phyloP scores from a whole-genome alignment of 2,888 invertebrate genomes.

The Caenorhabditis becei region DNA sequence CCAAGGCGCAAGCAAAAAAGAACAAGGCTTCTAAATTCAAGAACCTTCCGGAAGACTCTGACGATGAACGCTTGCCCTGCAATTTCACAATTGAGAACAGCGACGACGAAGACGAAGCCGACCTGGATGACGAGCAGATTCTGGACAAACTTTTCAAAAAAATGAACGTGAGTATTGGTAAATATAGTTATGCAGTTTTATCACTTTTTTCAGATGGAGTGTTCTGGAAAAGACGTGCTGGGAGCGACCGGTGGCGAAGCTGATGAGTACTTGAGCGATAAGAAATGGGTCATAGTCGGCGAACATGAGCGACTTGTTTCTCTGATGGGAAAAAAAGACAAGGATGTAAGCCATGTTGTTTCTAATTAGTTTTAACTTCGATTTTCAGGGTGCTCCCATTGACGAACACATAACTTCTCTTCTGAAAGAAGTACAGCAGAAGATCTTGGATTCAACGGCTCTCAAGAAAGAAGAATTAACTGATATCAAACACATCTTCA shows the following conservation, averaged over 20 bases:
- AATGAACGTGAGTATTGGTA: conserved; percentile 39
- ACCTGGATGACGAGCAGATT: conserved; percentile 36
- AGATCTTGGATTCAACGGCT: too few relatives aligned
- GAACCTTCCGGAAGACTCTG: conserved; percentile 12
- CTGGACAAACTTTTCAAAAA: conserved; percentile 45
- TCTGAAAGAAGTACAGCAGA: conserved; percentile 37
- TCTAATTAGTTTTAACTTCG: too few relatives aligned
- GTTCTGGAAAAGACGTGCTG: conserved; percentile 21
- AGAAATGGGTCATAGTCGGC: conserved; percentile 32
- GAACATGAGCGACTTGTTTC: background rate
- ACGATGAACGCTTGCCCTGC: conserved; percentile 5
- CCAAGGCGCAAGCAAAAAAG: conserved; percentile 9
- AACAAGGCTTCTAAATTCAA: conserved; percentile 21
- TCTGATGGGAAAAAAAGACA: conserved; percentile 17
- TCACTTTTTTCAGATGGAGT: conserved; percentile 37
- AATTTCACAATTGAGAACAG: conserved; percentile 2
- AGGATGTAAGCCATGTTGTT: background rate
- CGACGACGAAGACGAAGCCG: conserved; percentile 46
- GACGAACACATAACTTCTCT: conserved; percentile 44
- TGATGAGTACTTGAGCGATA: conserved; percentile 28
- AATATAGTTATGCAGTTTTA: background rate
- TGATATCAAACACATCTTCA: conserved; percentile 56
- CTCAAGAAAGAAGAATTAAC: conserved; percentile 62
- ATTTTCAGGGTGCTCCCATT: conserved; percentile 16
- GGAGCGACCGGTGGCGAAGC: background rate